Conservation (phyloP, 2,113 vertebrate genomes). For the Mobula birostris region DNA sequence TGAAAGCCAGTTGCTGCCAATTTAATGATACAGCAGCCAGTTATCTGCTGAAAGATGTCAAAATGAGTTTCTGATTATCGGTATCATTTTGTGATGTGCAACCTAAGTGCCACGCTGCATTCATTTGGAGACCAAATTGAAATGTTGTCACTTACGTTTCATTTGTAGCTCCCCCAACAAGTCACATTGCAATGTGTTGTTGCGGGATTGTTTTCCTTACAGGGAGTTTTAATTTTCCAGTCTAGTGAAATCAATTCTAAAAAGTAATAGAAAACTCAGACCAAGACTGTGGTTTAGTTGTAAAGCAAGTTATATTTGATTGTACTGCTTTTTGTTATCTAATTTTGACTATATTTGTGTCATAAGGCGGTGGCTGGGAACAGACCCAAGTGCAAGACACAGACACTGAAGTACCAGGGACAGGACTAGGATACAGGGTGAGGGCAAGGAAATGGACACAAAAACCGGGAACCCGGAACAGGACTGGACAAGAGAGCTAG, state of each 20-base stretch:
- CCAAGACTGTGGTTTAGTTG: background rate
- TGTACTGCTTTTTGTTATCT: background rate
- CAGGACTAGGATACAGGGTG: too few relatives aligned
- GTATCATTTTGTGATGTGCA: background rate
- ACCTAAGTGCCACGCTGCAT: background rate
- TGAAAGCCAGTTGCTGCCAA: background rate
- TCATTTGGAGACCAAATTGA: background rate
- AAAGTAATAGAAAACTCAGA: background rate
- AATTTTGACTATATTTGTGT: background rate
- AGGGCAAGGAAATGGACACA: too few relatives aligned
- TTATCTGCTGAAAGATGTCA: background rate
- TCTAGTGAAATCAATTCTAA: background rate
- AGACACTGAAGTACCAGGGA: too few relatives aligned
- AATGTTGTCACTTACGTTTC: background rate
- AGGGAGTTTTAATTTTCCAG: slow-evolving; percentile 22
- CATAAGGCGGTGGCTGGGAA: too few relatives aligned
- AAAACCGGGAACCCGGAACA: too few relatives aligned
- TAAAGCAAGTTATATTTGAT: background rate
- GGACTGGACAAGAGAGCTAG: too few relatives aligned
- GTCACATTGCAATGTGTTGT: background rate
- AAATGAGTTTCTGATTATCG: background rate
- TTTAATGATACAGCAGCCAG: background rate
- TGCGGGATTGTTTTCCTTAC: background rate
- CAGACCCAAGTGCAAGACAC: too few relatives aligned
- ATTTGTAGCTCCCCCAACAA: background rate